Conservation (phyloP, 1,140 invertebrate species). For the Macrosteles quadrilineatus region DNA sequence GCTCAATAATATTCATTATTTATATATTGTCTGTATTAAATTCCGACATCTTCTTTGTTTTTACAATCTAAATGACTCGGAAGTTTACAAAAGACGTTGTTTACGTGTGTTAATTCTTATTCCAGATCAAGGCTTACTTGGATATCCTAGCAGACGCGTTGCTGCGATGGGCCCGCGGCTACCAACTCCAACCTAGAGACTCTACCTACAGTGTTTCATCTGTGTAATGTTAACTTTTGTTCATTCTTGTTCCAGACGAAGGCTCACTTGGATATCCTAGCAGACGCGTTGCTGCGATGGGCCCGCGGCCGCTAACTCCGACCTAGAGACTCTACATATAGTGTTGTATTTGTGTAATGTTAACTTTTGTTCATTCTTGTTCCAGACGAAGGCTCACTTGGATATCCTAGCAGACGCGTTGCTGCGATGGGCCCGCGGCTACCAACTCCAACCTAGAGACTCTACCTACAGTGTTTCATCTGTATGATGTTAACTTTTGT, state of each 20-base stretch:
- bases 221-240: too few species aligned
- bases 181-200: constrained; percentile 74
- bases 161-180: constrained; percentile 56
- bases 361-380: constrained; percentile 45
- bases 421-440: constrained; percentile 56
- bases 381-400: constrained; percentile 92
- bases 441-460: constrained; percentile 22
- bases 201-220: constrained; percentile 51
- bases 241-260: constrained; percentile 76
- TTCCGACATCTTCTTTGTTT: too few species aligned
- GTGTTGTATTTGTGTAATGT: background rate
- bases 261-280: constrained; percentile 89
- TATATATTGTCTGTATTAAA: too few species aligned
- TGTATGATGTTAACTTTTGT: background rate
- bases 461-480: constrained; percentile 15
- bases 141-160: constrained; percentile 91
- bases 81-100: too few species aligned
- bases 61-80: too few species aligned
- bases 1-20: too few species aligned
- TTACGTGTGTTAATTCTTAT: constrained; percentile 48
- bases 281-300: constrained; percentile 80
- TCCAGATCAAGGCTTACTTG: constrained; percentile 92
- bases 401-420: constrained; percentile 91
- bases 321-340: too few species aligned
- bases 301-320: background rate